phyloP scores from a whole-genome alignment of 2,113 vertebrate genomes.

The Rissa tridactyla region DNA sequence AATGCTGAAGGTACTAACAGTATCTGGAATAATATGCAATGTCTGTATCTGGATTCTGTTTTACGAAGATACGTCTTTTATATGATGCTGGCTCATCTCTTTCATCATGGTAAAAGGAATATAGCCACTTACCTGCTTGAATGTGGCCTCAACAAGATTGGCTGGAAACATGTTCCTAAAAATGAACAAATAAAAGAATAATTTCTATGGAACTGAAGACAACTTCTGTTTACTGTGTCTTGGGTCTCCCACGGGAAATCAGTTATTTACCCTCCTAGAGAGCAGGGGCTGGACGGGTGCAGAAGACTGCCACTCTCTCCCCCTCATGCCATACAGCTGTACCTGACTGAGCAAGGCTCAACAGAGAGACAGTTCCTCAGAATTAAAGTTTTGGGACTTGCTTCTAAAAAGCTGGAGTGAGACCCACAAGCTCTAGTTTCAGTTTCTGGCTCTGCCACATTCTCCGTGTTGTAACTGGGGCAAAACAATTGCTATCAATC shows the following conservation, averaged over 20 bases:
- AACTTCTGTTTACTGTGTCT: not conserved
- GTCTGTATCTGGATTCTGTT: not conserved
- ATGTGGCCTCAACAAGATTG: conserved; percentile 95
- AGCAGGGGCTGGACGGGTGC: not conserved
- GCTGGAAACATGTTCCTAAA: conserved; percentile 98
- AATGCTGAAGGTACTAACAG: not conserved
- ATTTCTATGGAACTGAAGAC: not conserved
- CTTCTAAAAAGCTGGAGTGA: not conserved
- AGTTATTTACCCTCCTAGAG: not conserved
- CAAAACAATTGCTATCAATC: not conserved
- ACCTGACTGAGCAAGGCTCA: not conserved
- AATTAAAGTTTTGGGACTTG: not conserved
- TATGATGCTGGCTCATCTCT: not conserved
- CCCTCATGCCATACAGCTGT: not conserved
- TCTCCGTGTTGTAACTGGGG: not conserved
- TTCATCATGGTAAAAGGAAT: not conserved
- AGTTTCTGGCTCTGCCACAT: not conserved
- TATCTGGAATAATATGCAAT: not conserved
- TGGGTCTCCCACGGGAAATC: not conserved
- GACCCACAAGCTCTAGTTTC: not conserved
- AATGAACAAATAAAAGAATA: conserved; percentile 57
- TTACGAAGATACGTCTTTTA: not conserved
- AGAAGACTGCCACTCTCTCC: not conserved
- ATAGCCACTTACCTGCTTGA: conserved; percentile 88
- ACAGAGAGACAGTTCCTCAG: not conserved